Evolutionary conservation across 2,113 vertebrate species (phyloP).

Genomic region (Galemys pyrenaicus): DNA sequence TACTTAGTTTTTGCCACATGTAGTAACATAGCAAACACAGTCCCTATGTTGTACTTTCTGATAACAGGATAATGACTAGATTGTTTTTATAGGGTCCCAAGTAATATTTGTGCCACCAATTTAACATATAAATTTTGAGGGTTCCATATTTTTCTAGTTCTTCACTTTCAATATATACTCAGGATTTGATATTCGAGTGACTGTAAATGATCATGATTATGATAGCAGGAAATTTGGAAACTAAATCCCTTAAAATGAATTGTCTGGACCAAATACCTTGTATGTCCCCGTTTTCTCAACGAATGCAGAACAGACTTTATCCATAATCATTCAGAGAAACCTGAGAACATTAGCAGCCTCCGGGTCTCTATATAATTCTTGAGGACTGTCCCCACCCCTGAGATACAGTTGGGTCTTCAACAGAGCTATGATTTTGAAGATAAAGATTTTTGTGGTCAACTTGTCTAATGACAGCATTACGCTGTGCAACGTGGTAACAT

Average conservation of each 20-base stretch:
- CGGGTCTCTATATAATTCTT: neutral
- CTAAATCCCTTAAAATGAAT: conserved; percentile 2
- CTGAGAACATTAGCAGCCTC: neutral
- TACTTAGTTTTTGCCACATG: neutral
- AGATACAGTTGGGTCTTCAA: neutral
- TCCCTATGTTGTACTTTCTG: neutral
- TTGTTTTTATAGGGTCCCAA: neutral
- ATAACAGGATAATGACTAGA: neutral
- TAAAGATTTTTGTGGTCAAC: conserved; percentile 23
- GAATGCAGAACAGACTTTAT: conserved; percentile 34
- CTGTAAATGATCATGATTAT: conserved; percentile 45
- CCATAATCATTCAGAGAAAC: neutral
- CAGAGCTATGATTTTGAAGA: neutral
- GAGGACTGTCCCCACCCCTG: neutral
- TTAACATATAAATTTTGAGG: neutral
- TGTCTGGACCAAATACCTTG: neutral
- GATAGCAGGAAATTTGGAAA: conserved; percentile 44
- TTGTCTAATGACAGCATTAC: neutral
- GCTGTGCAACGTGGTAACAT: neutral
- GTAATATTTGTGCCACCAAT: neutral
- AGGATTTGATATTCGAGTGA: conserved; percentile 31
- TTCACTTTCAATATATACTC: conserved; percentile 41
- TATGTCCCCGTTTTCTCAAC: neutral
- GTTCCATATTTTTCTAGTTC: neutral
- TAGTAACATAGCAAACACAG: neutral